phyloP scores from a whole-genome alignment of 2,113 vertebrate genomes.

The Hippolais icterina region DNA sequence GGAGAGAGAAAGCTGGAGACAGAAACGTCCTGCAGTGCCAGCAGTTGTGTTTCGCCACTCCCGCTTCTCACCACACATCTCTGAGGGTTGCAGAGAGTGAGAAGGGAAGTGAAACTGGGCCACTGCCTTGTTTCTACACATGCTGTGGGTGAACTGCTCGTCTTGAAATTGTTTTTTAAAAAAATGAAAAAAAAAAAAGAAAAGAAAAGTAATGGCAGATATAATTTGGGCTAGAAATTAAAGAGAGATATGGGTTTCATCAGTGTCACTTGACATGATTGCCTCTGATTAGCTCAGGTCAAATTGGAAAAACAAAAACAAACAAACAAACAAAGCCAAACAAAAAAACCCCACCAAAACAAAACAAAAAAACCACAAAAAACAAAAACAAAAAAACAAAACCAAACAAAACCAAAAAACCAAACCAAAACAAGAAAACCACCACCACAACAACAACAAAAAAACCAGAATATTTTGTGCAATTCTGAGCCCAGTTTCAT shows the following conservation, averaged over 20 bases:
- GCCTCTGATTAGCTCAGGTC: neutral
- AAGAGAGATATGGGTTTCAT: neutral
- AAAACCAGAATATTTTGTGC: neutral
- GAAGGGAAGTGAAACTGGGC: conserved; percentile 34
- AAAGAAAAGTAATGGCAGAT: neutral
- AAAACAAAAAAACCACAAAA: neutral
- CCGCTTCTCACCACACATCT: neutral
- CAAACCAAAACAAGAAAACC: neutral
- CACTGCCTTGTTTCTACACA: neutral
- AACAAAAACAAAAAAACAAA: neutral
- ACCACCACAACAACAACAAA: neutral
- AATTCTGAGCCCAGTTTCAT: neutral
- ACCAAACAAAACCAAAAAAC: too few relatives aligned
- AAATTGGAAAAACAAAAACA: neutral
- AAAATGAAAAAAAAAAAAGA: neutral
- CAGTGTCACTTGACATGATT: neutral
- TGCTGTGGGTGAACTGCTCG: neutral
- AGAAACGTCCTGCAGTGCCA: neutral
- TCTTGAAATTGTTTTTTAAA: neutral
- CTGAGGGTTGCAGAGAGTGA: neutral
- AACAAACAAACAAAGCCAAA: neutral
- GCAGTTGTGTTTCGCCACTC: neutral
- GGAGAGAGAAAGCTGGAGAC: neutral
- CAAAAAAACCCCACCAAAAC: neutral
- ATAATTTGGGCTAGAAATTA: neutral